Conservation (phyloP, 92 coral and sea anemone species). For the Porites evermanni region DNA sequence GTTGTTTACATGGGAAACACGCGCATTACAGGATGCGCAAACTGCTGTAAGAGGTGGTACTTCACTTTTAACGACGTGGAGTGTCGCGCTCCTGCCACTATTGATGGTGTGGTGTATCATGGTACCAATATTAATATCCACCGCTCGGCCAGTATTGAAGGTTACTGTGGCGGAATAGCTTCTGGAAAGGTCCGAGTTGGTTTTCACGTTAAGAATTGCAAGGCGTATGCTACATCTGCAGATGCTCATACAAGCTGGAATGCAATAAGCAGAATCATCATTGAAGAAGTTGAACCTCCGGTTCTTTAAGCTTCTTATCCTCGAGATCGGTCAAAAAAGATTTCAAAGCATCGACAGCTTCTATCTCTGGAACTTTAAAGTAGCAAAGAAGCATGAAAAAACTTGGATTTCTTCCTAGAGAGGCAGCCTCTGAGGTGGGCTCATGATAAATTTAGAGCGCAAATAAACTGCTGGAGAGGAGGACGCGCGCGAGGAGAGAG, state of each 20-base stretch:
- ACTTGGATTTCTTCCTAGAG: no score
- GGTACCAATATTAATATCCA: background rate
- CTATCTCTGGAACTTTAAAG: no score
- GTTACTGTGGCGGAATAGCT: background rate
- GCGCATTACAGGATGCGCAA: background rate
- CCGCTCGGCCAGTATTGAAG: constrained; percentile 9
- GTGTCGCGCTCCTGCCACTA: constrained; percentile 3
- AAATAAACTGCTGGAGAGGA: no score
- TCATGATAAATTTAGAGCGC: no score
- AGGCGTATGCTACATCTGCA: background rate
- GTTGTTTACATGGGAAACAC: constrained; percentile 14
- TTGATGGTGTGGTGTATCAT: background rate
- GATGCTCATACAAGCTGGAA: constrained; percentile 11
- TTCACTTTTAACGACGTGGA: constrained; percentile 6
- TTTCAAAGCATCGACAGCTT: background rate
- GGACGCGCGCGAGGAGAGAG: no score
- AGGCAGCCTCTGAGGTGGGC: no score
- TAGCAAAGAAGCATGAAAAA: no score
- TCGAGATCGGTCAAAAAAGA: background rate
- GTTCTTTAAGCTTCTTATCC: background rate
- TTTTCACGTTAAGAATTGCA: background rate
- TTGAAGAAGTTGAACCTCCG: constrained; percentile 5
- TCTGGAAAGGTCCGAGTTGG: background rate
- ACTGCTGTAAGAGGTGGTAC: constrained; percentile 16
- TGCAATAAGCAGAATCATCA: constrained; percentile 5